A percentile compares a stretch with the other conserved stretches of the same genome.
Conservation (phyloP, 1,140 invertebrate genomes). For the Monochamus saltuarius region DNA sequence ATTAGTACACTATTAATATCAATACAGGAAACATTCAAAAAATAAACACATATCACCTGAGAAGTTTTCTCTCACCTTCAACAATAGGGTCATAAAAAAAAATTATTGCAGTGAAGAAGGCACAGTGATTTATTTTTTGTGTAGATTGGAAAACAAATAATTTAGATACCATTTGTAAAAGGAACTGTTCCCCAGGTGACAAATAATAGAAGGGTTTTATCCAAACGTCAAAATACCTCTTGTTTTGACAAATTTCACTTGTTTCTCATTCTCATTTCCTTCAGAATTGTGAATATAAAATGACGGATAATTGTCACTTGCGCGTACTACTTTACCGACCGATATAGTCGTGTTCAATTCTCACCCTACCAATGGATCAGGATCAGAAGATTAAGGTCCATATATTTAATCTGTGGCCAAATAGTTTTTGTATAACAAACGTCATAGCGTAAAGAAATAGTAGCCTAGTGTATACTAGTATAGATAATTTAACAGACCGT, state of each 20-base stretch:
- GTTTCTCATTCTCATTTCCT: constrained; percentile 6
- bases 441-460: no score
- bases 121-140: constrained; percentile 39
- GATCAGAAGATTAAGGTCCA: no score
- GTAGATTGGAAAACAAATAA: constrained; percentile 45
- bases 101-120: constrained; percentile 42
- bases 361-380: no score
- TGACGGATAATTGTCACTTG: neutral
- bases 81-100: constrained; percentile 43
- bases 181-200: constrained; percentile 33
- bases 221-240: constrained; percentile 35
- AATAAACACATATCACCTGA: constrained; percentile 2
- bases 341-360: no score
- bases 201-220: constrained; percentile 30
- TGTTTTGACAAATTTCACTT: constrained; percentile 31
- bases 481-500: no score
- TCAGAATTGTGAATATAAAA: constrained; percentile 1
- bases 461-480: no score
- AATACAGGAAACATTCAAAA: constrained; percentile 5
- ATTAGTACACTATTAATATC: constrained; percentile 7
- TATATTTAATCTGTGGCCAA: no score
- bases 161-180: constrained; percentile 49
- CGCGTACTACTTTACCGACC: no score
- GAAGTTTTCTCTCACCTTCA: constrained; percentile 43
- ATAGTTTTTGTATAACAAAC: no score